Conservation (phyloP, 2,797 vertebrate genomes). For the Merluccius polli region DNA sequence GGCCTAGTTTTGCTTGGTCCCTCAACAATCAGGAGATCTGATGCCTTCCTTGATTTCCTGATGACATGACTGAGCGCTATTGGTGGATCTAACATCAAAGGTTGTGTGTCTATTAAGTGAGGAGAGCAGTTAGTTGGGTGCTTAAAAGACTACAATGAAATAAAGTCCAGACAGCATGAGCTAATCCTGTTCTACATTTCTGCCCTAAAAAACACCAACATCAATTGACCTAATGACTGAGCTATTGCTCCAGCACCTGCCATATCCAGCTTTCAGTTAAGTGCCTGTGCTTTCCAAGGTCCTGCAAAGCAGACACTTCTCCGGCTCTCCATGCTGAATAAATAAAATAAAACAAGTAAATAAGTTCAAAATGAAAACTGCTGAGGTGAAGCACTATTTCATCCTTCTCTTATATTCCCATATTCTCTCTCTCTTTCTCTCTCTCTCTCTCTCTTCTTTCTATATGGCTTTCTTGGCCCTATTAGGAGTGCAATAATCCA, state of each 20-base stretch:
- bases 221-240: no score
- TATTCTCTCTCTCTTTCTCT: background rate
- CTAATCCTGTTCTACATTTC: background rate
- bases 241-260: no score
- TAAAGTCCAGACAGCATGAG: background rate
- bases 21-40: background rate
- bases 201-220: background rate
- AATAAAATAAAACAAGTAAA: background rate
- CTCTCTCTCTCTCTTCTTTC: background rate
- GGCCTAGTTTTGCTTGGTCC: background rate
- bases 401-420: background rate
- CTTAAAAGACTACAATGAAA: background rate
- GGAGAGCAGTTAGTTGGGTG: background rate
- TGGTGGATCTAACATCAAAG: background rate
- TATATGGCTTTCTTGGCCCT: constrained; percentile 2
- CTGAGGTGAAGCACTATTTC: background rate
- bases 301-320: background rate
- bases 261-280: no score
- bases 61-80: background rate
- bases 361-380: background rate
- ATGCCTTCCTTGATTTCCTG: background rate
- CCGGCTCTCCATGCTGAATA: background rate
- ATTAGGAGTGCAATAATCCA: constrained; percentile 45
- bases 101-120: background rate
- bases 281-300: no score